Conservation (phyloP, 2,113 vertebrate genomes). For the Cynopterus brachyotis region DNA sequence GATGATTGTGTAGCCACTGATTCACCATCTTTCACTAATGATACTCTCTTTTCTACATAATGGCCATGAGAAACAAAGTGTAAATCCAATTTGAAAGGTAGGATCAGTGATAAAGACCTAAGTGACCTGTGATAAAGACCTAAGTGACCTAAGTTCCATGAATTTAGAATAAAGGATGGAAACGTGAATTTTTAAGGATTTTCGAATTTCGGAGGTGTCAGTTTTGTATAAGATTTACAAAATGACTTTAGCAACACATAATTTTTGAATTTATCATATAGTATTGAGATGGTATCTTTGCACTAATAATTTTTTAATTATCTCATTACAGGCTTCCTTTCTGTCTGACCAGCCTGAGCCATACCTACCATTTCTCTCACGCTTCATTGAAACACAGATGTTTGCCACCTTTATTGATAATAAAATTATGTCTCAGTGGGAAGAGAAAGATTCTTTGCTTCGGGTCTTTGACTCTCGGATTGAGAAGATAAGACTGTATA, state of each 20-base stretch:
- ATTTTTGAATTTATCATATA: neutral
- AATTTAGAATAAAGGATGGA: neutral
- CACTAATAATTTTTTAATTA: constrained; percentile 57
- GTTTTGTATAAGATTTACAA: neutral
- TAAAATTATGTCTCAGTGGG: constrained; percentile 97
- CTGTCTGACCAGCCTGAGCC: constrained; percentile 94
- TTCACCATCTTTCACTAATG: neutral
- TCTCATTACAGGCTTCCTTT: constrained; percentile 92
- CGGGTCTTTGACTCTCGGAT: constrained; percentile 94
- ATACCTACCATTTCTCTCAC: constrained; percentile 95
- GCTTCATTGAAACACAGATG: constrained; percentile 98
- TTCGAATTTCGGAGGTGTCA: neutral
- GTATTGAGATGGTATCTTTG: neutral
- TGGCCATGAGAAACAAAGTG: neutral
- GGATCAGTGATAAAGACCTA: neutral
- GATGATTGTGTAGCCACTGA: neutral
- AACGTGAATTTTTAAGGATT: neutral
- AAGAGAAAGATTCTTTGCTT: constrained; percentile 93
- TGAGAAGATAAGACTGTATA: constrained; percentile 92
- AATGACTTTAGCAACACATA: neutral
- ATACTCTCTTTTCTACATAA: neutral
- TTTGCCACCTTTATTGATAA: constrained; percentile 98
- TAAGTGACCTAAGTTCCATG: neutral
- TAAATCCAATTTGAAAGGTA: constrained; percentile 22
- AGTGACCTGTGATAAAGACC: neutral